Evolutionary conservation across 2,113 vertebrate species (phyloP), one percentile per base, ranked within the genome.

Genomic region (Rhodinocichla rosea): DNA sequence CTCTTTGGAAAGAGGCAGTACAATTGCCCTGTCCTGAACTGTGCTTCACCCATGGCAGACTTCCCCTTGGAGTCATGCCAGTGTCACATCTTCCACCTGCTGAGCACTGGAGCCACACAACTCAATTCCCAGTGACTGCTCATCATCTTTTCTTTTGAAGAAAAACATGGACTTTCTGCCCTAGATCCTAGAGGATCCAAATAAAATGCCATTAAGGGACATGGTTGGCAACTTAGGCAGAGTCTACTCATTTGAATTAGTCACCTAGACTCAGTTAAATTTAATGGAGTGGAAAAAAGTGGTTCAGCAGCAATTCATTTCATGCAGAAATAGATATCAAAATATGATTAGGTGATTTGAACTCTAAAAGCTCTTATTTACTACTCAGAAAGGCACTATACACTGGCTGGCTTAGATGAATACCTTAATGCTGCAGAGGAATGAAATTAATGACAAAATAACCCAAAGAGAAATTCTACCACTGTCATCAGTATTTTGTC

Each of bases 181-280:
- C 32, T 20, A 76, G 44, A 86, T 37, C 7, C 39, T 28, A 37
- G 32, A 67, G 8, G 24, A 3, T 47, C 17, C 68, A 71, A 84
- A 93, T 35, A 59, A 94, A 93, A 90, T 79, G 18, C 24, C 4
- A 1, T 68, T 84, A 73, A 82, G n/a, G 16, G 39, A 67, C 35
- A 35, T 52, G 21, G 53, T 0, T 73, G 39, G 50, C 47, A 87
- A 50, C 16, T 83, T 88, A 83, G 45, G 37, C n/a, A 92, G 62
- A 91, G 32, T 45, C 37, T 69, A 62, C 33, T 83, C 50, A 42
- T 85, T 86, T 83, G 53, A 80, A 92, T 87, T 85, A 87, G 78
- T 85, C 82, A 79, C 67, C 89, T 76, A 60, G 44, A 92, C 75
- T 88, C 53, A 69, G 70, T 79, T 87, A 91, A 87, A 90, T 83